These are phyloP conservation scores for Drosophila rubida DNA, from an alignment of 2,888 invertebrate species.

Conservation along the genomic window DNA sequence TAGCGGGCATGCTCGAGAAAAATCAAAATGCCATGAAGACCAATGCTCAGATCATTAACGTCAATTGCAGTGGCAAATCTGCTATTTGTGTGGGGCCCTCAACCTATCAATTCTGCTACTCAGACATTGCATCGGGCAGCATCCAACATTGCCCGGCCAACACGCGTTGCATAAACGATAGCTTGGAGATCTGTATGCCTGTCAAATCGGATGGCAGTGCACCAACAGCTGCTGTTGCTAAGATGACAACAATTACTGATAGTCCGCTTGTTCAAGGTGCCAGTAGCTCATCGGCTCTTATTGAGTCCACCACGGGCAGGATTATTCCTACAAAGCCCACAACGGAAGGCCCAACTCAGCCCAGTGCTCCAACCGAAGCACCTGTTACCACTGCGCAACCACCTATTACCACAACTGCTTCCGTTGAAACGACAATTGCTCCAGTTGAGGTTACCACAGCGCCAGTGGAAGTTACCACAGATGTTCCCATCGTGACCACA, in stretches of 20 bases:
- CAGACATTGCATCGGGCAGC: slow-evolving; percentile 60
- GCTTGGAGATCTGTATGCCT: slow-evolving; percentile 77
- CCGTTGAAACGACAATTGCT: slow-evolving; percentile 26
- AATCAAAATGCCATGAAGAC: slow-evolving; percentile 45
- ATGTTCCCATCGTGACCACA: slow-evolving; percentile 27
- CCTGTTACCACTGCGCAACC: slow-evolving; percentile 16
- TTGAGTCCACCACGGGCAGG: slow-evolving; percentile 31
- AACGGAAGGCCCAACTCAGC: slow-evolving; percentile 12
- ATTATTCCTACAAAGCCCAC: slow-evolving; percentile 13
- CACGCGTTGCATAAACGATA: slow-evolving; percentile 81
- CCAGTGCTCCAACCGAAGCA: slow-evolving; percentile 1
- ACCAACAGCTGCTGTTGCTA: slow-evolving; percentile 48
- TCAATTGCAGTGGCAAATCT: slow-evolving; percentile 77
- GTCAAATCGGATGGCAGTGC: slow-evolving; percentile 53
- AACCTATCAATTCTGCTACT: slow-evolving; percentile 71
- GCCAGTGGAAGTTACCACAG: slow-evolving; percentile 14
- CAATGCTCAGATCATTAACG: slow-evolving; percentile 52
- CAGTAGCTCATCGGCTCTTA: slow-evolving; percentile 31
- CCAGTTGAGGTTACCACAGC: slow-evolving; percentile 20
- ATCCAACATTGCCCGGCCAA: slow-evolving; percentile 65
- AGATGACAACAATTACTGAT: slow-evolving; percentile 65
- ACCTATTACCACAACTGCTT: slow-evolving; percentile 20
- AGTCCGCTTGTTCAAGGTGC: slow-evolving; percentile 26
- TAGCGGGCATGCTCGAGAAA: slow-evolving; percentile 69
- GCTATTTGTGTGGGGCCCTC: slow-evolving; percentile 82